Base-by-base conservation (phyloP, 2,888 invertebrate species). In the Cheilosia variabilis region DNA sequence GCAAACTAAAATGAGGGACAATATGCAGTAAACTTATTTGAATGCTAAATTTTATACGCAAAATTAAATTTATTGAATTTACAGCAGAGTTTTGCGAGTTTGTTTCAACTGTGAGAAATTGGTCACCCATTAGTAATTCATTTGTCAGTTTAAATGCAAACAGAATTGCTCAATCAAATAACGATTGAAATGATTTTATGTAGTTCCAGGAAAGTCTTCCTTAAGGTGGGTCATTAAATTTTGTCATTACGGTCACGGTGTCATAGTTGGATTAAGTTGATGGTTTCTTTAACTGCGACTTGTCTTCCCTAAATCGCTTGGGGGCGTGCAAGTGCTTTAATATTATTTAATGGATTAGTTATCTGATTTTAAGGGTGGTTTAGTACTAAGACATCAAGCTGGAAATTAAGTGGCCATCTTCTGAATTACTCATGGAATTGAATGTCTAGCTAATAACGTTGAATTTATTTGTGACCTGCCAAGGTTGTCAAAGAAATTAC, bases 111-210 rank as follows among this genome's bases (percentile, higher is more conserved):
- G 2, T 4, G 37, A 13, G 13, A 37, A 37, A 37, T 13, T 37
- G 4, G 47, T 6, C 47, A 4, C 1, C 13, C 10, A 47, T 47
- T 19, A 47, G 9, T 47, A n/a, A 47, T 17, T 5, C 47, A 47
- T 17, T 17, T 7, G n/a, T 5, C 3, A 27, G 13, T 27, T 22
- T 22, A 17, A 22, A 37, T 37, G 15, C 24, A 7, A 15, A 27
- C 0, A n/a, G 27, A 53, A 53, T 27, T 53, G n/a, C n/a, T 53
- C 53, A 53, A 53, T 53, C 27, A 53, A 53, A 53, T 7, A 53
- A 13, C 27, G 53, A 27, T 53, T 27, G 6, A 13, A 24, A 15
- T 15, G 10, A 10, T 37, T 37, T 10, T 4, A 37, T 2, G 13
- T 37, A 37, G 37, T 37, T 37, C 10, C 4, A 37, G 37, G 13